These are phyloP conservation scores for Accipiter virgatus DNA, from an alignment of 2,113 vertebrate species.

Conservation along the genomic window DNA sequence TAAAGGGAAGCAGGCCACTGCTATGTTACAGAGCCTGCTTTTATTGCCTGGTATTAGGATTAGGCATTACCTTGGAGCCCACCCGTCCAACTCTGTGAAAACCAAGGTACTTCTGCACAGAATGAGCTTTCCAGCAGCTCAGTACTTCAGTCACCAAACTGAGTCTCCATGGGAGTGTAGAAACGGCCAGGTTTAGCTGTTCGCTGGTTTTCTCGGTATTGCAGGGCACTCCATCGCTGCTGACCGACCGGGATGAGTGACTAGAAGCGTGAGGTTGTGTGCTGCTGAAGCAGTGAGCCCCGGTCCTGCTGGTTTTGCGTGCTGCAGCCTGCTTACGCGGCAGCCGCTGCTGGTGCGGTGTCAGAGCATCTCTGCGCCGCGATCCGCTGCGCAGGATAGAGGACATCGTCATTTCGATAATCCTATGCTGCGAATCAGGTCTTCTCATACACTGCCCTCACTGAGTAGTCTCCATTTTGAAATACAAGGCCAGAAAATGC, in stretches of 20 bases:
- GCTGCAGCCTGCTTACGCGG: background rate
- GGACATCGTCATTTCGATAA: background rate
- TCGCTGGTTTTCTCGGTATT: accelerated
- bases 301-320: accelerated
- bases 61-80: background rate
- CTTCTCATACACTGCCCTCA: background rate
- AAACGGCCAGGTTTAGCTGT: background rate
- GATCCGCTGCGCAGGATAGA: background rate
- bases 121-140: background rate
- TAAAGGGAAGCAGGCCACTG: background rate
- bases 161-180: background rate
- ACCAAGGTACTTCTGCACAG: background rate
- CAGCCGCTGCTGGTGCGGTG: background rate
- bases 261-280: accelerated
- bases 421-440: background rate
- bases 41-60: background rate
- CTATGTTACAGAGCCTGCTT: background rate
- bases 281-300: background rate
- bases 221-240: accelerated
- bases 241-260: accelerated
- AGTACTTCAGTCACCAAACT: background rate
- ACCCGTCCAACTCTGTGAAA: background rate
- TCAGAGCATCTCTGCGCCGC: background rate
- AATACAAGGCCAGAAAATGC: background rate
- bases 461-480: background rate